Percentiles rank a stretch among this genome's conserved stretches.
Conservation (phyloP, 2,888 invertebrate genomes). For the Heliconius ethilla region DNA sequence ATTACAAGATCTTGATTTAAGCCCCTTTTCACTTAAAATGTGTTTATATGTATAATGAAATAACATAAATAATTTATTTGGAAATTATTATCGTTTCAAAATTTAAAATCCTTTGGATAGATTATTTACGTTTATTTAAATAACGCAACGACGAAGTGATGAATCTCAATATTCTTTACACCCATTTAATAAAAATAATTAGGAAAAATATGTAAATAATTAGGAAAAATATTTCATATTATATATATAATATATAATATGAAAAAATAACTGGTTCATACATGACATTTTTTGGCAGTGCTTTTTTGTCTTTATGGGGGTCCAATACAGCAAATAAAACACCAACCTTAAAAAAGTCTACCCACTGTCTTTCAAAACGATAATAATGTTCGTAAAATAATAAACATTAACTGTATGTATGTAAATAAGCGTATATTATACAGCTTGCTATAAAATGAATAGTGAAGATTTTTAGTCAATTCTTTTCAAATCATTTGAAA, state of each 20-base stretch:
- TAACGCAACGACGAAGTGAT: not conserved
- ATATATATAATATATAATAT: too few species aligned
- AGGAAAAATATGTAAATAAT: too few species aligned
- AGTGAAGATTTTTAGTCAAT: not conserved
- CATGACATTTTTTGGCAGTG: not conserved
- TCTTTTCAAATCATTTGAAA: slow-evolving; percentile 2
- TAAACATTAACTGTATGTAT: not conserved
- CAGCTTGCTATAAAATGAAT: not conserved
- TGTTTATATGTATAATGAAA: not conserved
- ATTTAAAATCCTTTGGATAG: not conserved
- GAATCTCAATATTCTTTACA: too few species aligned
- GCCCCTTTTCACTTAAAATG: not conserved
- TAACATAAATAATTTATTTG: not conserved
- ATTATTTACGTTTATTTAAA: not conserved
- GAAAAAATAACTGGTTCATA: not conserved
- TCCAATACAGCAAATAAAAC: not conserved
- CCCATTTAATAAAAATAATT: too few species aligned
- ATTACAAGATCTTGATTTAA: not conserved
- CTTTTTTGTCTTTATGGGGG: not conserved
- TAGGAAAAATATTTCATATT: too few species aligned
- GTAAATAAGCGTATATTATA: slow-evolving; percentile 7
- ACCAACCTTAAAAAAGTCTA: not conserved
- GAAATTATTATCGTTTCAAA: not conserved
- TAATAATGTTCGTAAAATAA: slow-evolving; percentile 1
- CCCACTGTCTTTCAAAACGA: not conserved